Evolutionary conservation across 2,113 vertebrate species (phyloP), one percentile per base, ranked within the genome.

Genomic region (Proterorhinus semilunaris): DNA sequence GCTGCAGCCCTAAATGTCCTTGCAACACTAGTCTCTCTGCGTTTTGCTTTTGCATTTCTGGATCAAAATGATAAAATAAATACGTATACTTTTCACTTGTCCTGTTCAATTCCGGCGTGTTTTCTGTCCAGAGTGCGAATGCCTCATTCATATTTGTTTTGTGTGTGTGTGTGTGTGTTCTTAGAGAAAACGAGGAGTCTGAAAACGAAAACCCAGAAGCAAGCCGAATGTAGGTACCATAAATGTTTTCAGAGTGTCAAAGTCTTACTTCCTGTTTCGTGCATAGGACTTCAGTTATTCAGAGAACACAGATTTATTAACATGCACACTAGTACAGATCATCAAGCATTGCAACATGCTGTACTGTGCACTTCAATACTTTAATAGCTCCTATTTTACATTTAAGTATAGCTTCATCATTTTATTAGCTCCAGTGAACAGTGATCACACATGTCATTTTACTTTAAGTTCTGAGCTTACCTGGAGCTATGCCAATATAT

Each of bases 181-280:
- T 36, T 6, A 91, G 90, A 89, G 83, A 87, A 82, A 66, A 87
- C 95, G 95, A 95, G 95, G 96, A 97, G 93, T 91, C 94, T 89
- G 94, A 94, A 89, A 92, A 93, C 93, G 97, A 96, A 93, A 95
- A 95, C 95, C 92, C 94, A 89, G 95, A 98, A 99, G 92, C 96
- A 95, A 98, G 95, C 96, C 97, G 96, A 96, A 99, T 98, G 97
- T 99, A 94, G 98, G 87, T 86, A 42, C 5, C 9, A 57, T 13
- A 2, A 47, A 9, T 76, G 43, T 4, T 68, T 66, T 13, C n/a
- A 63, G 3, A 47, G 45, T 63, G n/a, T 63, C 44, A 42, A 52
- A 0, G 27, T 58, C 16, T 72, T 46, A 59, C 66, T 17, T 72
- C 66, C 64, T 74, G 0, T 50, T 67, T 43, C 16, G 5, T 13